phyloP scores from a whole-genome alignment of 2,888 invertebrate genomes.

The Microctonus brassicae region DNA sequence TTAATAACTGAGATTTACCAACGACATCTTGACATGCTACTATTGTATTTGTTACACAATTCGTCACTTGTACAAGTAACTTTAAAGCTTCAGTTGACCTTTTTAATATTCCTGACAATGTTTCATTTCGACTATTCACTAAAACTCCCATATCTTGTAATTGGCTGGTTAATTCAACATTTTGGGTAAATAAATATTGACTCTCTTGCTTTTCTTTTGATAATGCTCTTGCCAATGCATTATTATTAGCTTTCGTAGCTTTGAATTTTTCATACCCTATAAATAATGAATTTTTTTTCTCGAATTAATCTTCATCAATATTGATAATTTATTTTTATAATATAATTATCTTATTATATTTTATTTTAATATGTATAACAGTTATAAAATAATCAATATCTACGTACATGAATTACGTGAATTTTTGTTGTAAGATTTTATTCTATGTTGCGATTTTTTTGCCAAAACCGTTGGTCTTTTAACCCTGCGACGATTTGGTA shows the following conservation, averaged over 20 bases:
- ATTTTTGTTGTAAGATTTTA: conserved; percentile 40
- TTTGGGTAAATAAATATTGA: conserved; percentile 56
- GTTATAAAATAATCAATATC: not conserved
- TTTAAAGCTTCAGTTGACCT: conserved; percentile 58
- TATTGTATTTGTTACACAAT: conserved; percentile 56
- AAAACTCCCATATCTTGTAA: conserved; percentile 55
- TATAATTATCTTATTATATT: too few species aligned
- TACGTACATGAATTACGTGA: conserved; percentile 55
- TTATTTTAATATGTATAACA: conserved; percentile 16
- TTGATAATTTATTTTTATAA: conserved; percentile 1
- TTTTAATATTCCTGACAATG: conserved; percentile 52
- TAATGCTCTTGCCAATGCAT: conserved; percentile 59
- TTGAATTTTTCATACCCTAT: not conserved
- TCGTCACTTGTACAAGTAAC: conserved; percentile 55
- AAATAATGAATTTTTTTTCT: not conserved
- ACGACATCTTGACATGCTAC: conserved; percentile 56
- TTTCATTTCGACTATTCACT: conserved; percentile 54
- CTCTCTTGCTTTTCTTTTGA: conserved; percentile 59
- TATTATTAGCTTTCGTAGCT: conserved; percentile 52
- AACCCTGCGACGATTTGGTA: not conserved
- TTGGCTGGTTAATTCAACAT: conserved; percentile 53
- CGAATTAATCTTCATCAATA: not conserved
- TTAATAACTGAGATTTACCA: conserved; percentile 3
- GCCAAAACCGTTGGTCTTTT: conserved; percentile 54
- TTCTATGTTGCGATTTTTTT: conserved; percentile 47